Conservation (phyloP, 2,797 vertebrate genomes). For the Acestrorhynchus altus region DNA sequence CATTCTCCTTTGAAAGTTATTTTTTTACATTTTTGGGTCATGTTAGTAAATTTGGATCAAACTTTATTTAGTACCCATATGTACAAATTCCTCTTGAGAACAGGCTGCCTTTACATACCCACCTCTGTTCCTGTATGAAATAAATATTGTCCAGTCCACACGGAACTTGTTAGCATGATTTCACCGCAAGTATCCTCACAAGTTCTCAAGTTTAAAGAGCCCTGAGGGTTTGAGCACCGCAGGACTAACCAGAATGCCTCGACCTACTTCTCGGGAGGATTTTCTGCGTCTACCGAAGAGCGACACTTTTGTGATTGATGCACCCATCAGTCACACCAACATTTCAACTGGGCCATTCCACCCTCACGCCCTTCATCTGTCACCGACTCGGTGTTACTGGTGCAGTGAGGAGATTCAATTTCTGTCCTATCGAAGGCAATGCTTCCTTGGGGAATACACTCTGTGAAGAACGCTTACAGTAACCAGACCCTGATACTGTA, state of each 20-base stretch:
- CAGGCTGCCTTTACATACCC: too few relatives aligned
- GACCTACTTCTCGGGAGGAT: slow-evolving; percentile 75
- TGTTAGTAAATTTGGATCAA: too few relatives aligned
- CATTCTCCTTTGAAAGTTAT: too few relatives aligned
- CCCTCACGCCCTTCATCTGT: slow-evolving; percentile 70
- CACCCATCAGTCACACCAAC: slow-evolving; percentile 75
- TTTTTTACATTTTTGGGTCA: too few relatives aligned
- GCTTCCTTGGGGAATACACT: slow-evolving; percentile 40
- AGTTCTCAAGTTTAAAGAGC: background rate
- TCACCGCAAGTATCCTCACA: background rate
- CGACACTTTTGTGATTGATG: slow-evolving; percentile 72
- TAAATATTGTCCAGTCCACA: background rate
- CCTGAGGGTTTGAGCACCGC: background rate
- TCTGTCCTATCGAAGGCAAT: slow-evolving; percentile 37
- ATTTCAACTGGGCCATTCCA: slow-evolving; percentile 72
- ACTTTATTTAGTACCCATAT: too few relatives aligned
- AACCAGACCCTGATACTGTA: slow-evolving; percentile 1
- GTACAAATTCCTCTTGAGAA: too few relatives aligned
- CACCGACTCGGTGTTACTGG: slow-evolving; percentile 60
- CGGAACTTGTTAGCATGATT: background rate
- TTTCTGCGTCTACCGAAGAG: slow-evolving; percentile 69
- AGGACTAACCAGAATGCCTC: slow-evolving; percentile 59
- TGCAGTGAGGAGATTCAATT: slow-evolving; percentile 58
- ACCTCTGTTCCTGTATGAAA: too few relatives aligned
- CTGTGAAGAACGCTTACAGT: slow-evolving; percentile 42